Base-by-base conservation (phyloP, 2,888 invertebrate genomes). In the Amphimallon solstitiale region DNA sequence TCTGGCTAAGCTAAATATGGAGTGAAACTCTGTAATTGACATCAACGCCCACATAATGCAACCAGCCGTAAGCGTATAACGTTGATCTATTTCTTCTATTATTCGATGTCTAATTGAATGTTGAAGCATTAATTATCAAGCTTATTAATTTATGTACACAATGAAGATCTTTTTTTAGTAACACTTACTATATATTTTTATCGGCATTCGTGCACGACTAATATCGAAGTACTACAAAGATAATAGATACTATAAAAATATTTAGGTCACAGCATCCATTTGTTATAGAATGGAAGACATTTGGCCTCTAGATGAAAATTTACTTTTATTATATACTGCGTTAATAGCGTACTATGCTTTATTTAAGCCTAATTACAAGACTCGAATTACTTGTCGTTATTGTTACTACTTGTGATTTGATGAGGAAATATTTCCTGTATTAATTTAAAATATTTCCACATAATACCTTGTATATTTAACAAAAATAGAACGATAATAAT, bases 11-110 rank as follows among this genome's bases (percentile, higher is more conserved):
- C 74, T 74, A 72, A 74, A 74, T 74, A 74, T 68, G 74, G 74
- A 73, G 74, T 70, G 74, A 74, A 74, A 74, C 73, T 73, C 70
- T 63, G 70, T 74, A 73, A 73, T 72, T 73, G 73, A 73, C 73
- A 73, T 70, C 70, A 68, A 71, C 74, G 74, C 74, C 74, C 74
- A 74, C 74, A 71, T 73, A 67, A 67, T 69, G 70, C 71, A 73
- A 71, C 65, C 61, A 56, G 68, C 71, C 67, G 59, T 51, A 49
- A 67, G 67, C 59, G 71, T 67, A 38, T 67, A 67, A 62, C 68
- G 69, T 63, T 69, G 71, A 72, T 73, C 72, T 72, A 71, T 72
- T 73, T 73, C 70, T 72, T 72, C 71, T 72, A 66, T 67, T 64
- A 66, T 70, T 70, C 56, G 62, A 61, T 46, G 63, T 69, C 69